phyloP scores from a whole-genome alignment of 2,888 invertebrate genomes.

The Mythimna loreyi region DNA sequence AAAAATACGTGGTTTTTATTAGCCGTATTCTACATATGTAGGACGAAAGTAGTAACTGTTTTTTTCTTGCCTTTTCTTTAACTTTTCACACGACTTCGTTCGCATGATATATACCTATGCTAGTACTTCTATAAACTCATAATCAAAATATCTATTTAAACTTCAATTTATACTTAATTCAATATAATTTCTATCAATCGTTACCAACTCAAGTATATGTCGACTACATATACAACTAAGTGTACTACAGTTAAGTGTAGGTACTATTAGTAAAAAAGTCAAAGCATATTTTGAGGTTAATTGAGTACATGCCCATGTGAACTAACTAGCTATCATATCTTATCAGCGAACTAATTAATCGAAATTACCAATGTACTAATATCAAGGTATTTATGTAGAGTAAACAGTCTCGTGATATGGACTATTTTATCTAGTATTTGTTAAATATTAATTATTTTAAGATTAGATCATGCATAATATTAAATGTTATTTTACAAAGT shows the following conservation, averaged over 20 bases:
- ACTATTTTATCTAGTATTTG: conserved; percentile 11
- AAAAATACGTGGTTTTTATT: too few relatives aligned
- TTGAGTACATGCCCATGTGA: background rate
- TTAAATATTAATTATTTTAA: conserved; percentile 5
- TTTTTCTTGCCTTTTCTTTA: too few relatives aligned
- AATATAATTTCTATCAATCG: background rate
- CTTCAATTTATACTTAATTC: background rate
- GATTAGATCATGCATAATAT: conserved; percentile 17
- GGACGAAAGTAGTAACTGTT: too few relatives aligned
- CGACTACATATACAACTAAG: background rate
- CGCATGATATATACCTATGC: too few relatives aligned
- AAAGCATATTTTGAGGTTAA: background rate
- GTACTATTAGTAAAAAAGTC: background rate
- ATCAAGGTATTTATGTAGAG: conserved; percentile 21
- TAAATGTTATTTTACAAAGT: too few relatives aligned
- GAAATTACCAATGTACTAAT: conserved; percentile 1
- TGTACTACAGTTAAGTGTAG: too few relatives aligned
- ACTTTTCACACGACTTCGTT: too few relatives aligned
- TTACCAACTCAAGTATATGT: background rate
- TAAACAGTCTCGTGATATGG: conserved; percentile 9
- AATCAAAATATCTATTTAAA: background rate
- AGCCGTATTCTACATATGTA: too few relatives aligned
- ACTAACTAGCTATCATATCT: conserved; percentile 11
- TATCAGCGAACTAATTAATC: conserved; percentile 18
- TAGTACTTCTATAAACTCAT: background rate